A percentile compares a stretch with the other conserved stretches of the same genome.
Conservation (phyloP, 2,888 invertebrate species). For the Drosophila neutralis region DNA sequence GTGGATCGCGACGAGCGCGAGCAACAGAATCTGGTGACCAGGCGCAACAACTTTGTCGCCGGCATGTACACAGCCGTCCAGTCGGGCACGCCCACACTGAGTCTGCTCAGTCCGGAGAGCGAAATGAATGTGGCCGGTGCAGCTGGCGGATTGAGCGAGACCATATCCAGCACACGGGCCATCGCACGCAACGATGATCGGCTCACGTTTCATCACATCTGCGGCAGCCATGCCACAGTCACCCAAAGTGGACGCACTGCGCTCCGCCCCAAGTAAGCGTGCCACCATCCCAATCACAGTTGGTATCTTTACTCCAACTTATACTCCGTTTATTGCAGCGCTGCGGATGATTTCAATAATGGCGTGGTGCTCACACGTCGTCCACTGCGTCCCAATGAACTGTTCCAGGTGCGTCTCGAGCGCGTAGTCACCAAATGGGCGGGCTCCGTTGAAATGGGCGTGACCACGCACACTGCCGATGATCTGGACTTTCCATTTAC, state of each 20-base stretch:
- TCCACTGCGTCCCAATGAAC: conserved; percentile 93
- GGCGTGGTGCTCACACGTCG: conserved; percentile 96
- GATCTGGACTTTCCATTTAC: conserved; percentile 96
- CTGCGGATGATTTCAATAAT: conserved; percentile 96
- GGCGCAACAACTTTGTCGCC: conserved; percentile 87
- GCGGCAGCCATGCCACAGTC: conserved; percentile 96
- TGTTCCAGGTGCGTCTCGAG: conserved; percentile 96
- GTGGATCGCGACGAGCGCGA: conserved; percentile 93
- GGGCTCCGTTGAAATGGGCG: conserved; percentile 96
- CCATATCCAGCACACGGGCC: conserved; percentile 65
- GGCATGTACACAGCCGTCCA: conserved; percentile 52
- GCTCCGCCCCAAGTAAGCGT: conserved; percentile 94
- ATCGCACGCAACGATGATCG: conserved; percentile 87
- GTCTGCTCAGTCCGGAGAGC: conserved; percentile 83
- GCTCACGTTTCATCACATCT: conserved; percentile 94
- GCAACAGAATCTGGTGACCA: conserved; percentile 90
- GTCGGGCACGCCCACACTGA: conserved; percentile 81
- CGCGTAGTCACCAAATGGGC: conserved; percentile 97
- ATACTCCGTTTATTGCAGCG: conserved; percentile 85
- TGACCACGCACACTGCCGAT: conserved; percentile 95
- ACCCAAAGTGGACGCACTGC: conserved; percentile 96
- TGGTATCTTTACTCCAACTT: not conserved
- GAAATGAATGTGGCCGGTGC: conserved; percentile 82
- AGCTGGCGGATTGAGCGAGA: conserved; percentile 69
- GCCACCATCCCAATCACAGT: not conserved